Evolutionary conservation across 2,113 vertebrate genomes (phyloP).

Genomic region (Oenanthe melanoleuca): DNA sequence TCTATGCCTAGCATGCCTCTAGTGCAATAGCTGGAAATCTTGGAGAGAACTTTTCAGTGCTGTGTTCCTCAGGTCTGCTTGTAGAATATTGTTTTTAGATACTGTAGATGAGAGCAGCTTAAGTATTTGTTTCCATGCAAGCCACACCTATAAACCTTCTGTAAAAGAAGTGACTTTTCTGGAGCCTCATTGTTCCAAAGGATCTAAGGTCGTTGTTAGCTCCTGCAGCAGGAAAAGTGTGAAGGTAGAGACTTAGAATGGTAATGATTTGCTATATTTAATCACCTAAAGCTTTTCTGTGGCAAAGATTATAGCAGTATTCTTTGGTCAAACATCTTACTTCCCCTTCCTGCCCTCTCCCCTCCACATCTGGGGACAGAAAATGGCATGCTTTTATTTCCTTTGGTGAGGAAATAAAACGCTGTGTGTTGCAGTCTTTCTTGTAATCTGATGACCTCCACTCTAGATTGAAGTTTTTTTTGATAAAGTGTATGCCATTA

Average conservation of each 20-base stretch:
- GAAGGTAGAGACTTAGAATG: not conserved
- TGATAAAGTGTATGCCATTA: not conserved
- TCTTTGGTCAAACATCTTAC: not conserved
- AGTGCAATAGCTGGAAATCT: not conserved
- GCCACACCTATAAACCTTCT: not conserved
- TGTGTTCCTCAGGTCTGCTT: not conserved
- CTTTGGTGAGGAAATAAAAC: not conserved
- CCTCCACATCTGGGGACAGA: not conserved
- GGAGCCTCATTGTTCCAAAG: not conserved
- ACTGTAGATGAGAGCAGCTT: not conserved
- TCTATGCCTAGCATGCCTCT: not conserved
- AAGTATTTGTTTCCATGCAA: not conserved
- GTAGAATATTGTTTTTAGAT: not conserved
- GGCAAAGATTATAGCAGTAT: not conserved
- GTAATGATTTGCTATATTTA: not conserved
- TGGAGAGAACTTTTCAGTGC: not conserved
- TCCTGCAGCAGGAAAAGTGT: not conserved
- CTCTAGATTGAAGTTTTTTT: not conserved
- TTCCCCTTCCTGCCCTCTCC: conserved; percentile 1
- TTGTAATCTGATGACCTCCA: not conserved
- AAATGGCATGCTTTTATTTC: not conserved
- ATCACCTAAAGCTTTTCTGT: not conserved
- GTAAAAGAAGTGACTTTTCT: not conserved
- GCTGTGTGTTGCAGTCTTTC: not conserved
- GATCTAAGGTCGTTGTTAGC: not conserved